A percentile compares a stretch with the other conserved stretches of the same genome.
These are phyloP conservation scores for Drosophila mulleri DNA, from an alignment of 2,888 invertebrate genomes.

Conservation along the genomic window DNA sequence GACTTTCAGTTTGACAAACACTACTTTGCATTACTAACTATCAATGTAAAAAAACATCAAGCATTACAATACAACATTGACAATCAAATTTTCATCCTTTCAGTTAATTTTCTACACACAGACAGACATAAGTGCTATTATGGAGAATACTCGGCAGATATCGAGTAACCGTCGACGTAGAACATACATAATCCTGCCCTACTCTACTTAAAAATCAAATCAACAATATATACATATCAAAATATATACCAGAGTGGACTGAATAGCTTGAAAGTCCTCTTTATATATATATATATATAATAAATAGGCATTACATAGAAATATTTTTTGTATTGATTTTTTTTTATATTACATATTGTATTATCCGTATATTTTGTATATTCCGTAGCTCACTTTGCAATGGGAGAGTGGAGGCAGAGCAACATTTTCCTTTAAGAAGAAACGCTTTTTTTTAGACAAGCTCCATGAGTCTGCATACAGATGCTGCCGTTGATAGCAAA, in stretches of 20 bases:
- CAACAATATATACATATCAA: neutral
- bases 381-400: slow-evolving; percentile 35
- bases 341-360: too few species aligned
- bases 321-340: too few species aligned
- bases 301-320: too few species aligned
- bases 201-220: slow-evolving; percentile 13
- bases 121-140: slow-evolving; percentile 13
- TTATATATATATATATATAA: too few species aligned
- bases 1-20: neutral
- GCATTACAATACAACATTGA: slow-evolving; percentile 47
- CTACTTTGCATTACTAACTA: neutral
- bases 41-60: slow-evolving; percentile 22
- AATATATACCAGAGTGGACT: neutral
- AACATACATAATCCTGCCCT: neutral
- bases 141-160: neutral
- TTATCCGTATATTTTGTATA: too few species aligned
- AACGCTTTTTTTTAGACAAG: slow-evolving; percentile 20
- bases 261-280: too few species aligned
- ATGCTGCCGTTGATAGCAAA: slow-evolving; percentile 22
- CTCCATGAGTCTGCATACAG: slow-evolving; percentile 15
- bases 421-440: slow-evolving; percentile 3
- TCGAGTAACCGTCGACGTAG: neutral
- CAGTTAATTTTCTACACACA: slow-evolving; percentile 25
- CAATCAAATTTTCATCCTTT: slow-evolving; percentile 15
- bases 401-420: neutral